Percentiles rank a stretch among this genome's conserved stretches.
These are phyloP conservation scores for Lethrus apterus DNA, from an alignment of 1,140 invertebrate genomes.

Conservation along the genomic window DNA sequence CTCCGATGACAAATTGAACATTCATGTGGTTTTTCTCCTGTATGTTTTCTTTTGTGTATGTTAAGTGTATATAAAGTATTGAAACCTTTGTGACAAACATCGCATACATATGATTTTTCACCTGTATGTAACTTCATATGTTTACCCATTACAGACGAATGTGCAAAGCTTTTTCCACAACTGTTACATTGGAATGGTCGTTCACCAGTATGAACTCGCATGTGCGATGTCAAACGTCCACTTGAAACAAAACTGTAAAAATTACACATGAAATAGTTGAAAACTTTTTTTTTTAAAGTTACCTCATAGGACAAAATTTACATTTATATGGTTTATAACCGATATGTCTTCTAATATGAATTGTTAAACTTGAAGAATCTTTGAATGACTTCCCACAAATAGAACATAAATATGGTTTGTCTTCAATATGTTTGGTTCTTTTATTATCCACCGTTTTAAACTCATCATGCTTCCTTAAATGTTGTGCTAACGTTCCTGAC, in stretches of 20 bases:
- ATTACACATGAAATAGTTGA: not conserved
- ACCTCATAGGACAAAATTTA: constrained; percentile 14
- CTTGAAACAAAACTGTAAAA: constrained; percentile 26
- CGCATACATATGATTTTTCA: constrained; percentile 51
- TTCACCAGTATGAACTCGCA: constrained; percentile 46
- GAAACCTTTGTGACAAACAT: constrained; percentile 43
- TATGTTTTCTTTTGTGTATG: constrained; percentile 44
- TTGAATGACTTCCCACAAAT: constrained; percentile 21
- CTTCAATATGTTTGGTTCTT: not conserved
- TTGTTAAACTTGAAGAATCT: constrained; percentile 19
- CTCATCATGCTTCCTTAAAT: constrained; percentile 36
- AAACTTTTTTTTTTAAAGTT: not conserved
- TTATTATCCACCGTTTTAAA: constrained; percentile 11
- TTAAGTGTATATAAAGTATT: constrained; percentile 31
- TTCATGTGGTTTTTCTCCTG: constrained; percentile 43
- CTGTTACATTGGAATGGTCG: constrained; percentile 45
- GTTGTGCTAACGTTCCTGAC: constrained; percentile 45
- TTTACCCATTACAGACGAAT: constrained; percentile 41
- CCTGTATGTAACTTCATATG: constrained; percentile 55
- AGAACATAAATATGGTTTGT: constrained; percentile 15
- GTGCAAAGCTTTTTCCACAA: constrained; percentile 48
- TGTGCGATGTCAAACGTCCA: constrained; percentile 23
- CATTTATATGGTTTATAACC: constrained; percentile 24
- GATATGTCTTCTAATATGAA: constrained; percentile 23
- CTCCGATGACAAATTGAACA: constrained; percentile 37